Percentiles rank a stretch among this genome's conserved stretches.
phyloP scores from a whole-genome alignment of 2,888 invertebrate species.

The Ypsolopha scabrella region DNA sequence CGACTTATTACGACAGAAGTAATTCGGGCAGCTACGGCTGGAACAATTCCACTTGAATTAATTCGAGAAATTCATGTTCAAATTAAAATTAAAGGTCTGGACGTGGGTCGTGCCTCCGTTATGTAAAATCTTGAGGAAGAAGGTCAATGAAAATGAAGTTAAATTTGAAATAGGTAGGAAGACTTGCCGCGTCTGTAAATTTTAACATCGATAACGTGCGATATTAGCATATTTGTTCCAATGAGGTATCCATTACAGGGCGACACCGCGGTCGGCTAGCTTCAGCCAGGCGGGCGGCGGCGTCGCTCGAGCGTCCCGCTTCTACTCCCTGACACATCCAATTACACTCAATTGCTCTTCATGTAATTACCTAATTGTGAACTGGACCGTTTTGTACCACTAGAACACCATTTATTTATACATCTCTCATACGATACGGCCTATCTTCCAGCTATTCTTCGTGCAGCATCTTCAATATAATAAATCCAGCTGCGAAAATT shows the following conservation, averaged over 20 bases:
- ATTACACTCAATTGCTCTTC: slow-evolving; percentile 62
- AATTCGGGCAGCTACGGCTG: too few relatives aligned
- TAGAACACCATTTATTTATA: too few relatives aligned
- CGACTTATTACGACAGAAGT: too few relatives aligned
- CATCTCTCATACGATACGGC: too few relatives aligned
- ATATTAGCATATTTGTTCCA: neutral
- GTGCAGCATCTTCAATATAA: too few relatives aligned
- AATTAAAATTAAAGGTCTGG: neutral
- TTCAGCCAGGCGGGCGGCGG: neutral
- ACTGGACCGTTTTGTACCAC: slow-evolving; percentile 4
- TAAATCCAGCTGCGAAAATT: too few relatives aligned
- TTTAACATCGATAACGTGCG: neutral
- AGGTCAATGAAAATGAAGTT: neutral
- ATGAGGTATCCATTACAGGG: neutral
- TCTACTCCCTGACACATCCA: slow-evolving; percentile 39
- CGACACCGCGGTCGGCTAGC: neutral
- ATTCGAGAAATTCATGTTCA: neutral
- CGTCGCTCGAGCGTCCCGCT: neutral
- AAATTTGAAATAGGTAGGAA: neutral
- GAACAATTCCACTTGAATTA: neutral
- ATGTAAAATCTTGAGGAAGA: neutral
- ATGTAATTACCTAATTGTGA: slow-evolving; percentile 61
- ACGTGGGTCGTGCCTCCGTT: neutral
- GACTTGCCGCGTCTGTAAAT: neutral
- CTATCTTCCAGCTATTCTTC: too few relatives aligned